Evolutionary conservation across 2,888 invertebrate species (phyloP).

Genomic region (Allygus modestus): DNA sequence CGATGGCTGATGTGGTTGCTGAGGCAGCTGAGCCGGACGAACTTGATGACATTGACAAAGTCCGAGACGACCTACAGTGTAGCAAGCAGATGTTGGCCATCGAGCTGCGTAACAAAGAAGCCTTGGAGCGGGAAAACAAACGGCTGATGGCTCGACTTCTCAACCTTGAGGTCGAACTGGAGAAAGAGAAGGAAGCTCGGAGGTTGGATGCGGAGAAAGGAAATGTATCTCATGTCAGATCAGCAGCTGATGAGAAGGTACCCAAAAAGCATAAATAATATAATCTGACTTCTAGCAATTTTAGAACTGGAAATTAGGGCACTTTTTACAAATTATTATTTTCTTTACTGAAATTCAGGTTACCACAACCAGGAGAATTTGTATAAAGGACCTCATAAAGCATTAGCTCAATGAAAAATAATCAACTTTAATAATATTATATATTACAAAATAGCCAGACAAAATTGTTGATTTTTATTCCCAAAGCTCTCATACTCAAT

Average conservation of each 20-base stretch:
- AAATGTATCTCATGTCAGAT: slow-evolving; percentile 65
- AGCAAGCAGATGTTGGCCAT: slow-evolving; percentile 94
- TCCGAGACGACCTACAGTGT: slow-evolving; percentile 91
- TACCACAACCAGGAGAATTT: too few relatives aligned
- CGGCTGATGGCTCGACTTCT: slow-evolving; percentile 87
- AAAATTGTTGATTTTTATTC: too few relatives aligned
- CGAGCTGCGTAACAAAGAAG: slow-evolving; percentile 91
- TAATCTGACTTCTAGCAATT: background rate
- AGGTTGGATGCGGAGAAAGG: slow-evolving; percentile 65
- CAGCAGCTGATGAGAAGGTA: slow-evolving; percentile 71
- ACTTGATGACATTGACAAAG: slow-evolving; percentile 94
- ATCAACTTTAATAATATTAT: too few relatives aligned
- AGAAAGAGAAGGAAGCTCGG: slow-evolving; percentile 77
- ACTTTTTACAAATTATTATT: background rate
- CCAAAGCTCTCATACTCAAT: too few relatives aligned
- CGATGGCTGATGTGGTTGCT: slow-evolving; percentile 78
- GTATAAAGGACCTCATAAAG: too few relatives aligned
- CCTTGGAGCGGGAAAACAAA: slow-evolving; percentile 90
- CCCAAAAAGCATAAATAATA: background rate
- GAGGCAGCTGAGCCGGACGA: slow-evolving; percentile 84
- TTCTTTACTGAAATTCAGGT: background rate
- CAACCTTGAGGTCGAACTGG: slow-evolving; percentile 89
- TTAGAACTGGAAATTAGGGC: too few relatives aligned
- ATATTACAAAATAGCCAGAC: too few relatives aligned
- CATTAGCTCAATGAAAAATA: too few relatives aligned